Base-by-base conservation (phyloP, 1,140 invertebrate genomes). In the Agrypnia vestita region DNA sequence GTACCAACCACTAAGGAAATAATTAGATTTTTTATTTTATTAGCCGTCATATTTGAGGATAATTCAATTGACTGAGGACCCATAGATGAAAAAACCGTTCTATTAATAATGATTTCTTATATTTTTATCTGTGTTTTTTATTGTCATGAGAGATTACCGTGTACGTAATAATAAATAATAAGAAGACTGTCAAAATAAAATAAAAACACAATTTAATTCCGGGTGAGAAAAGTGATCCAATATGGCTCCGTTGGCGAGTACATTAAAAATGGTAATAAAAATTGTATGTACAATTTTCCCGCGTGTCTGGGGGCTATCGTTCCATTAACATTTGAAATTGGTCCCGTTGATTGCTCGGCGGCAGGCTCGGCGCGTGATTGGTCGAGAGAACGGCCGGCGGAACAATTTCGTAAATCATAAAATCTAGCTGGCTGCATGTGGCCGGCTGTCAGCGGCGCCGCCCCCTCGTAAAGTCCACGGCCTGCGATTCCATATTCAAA, bases 381-480 rank as follows among this genome's bases (percentile, higher is more conserved):
- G 80, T 69, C 72, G 53, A 15, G 64, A 12, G 49, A 15, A 15
- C 49, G 56, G 51, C 47, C 15, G 64, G 49, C 76, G 61, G 75
- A 71, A 64, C 76, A 64, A 78, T 78, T 78, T 72, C 75, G 81
- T 82, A 82, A 82, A 82, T 82, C 81, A 82, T 76, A 76, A 79
- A 74, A 73, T 49, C 77, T 69, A 56, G 64, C 73, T 44, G 81
- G 78, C 78, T 78, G 67, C 77, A 64, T 62, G 69, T 56, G 53
- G 77, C 77, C 73, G 49, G 73, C 81, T 82, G 81, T 82, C 81
- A 82, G 81, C 81, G 78, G 81, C 72, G 77, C 43, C 81, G 81
- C 81, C 81, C 81, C 78, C 78, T 82, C 81, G 76, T 82, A 82
- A 82, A 82, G 69, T 51, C 69, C 49, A 61, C 21, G 61, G 64